Base-by-base conservation (phyloP, 2,888 invertebrate genomes). In the Drosophila falleni region DNA sequence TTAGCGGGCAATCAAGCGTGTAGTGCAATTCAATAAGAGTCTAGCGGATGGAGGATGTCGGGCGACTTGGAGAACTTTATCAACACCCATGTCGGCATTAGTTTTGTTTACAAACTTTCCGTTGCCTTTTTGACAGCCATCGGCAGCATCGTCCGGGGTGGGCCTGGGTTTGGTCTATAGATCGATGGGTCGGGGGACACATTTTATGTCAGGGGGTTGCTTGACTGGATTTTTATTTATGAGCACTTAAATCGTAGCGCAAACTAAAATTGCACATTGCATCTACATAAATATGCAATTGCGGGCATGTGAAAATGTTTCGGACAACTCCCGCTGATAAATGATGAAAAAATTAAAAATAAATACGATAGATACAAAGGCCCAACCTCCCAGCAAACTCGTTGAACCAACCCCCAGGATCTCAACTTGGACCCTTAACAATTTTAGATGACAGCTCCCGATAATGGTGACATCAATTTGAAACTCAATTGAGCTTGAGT, bases 391-490 rank as follows among this genome's bases (percentile, higher is more conserved):
- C 5, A 6, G 29, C 6, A 29, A 8, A 29, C 29, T 29, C 13
- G 19, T 16, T 47, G 26, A 23, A 44, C 49, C 49, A 54, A 15
- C 29, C 26, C 37, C 31, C 62, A 55, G 55, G 42, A 41, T 55
- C 31, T 11, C 41, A 29, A 13, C 41, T 29, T 29, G n/a, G 51
- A 8, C 13, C 31, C 44, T 13, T 15, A 44, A 44, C 72, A 44
- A 55, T 59, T 89, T 87, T 80, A 89, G 92, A 92, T 92, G 86
- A 90, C 86, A 89, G 81, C 87, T 87, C 78, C 82, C 74, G 92
- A 92, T 91, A 92, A 90, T 80, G 86, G 85, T 89, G 90, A 91
- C 92, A 91, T 91, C 90, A 90, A 92, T 92, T 92, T 91, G 87
- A 89, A 91, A 91, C 91, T 88, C 91, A 91, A 91, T 92, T 91